These are phyloP conservation scores for Drosophila quasianomalipes DNA, from an alignment of 2,888 invertebrate genomes.

Conservation along the genomic window DNA sequence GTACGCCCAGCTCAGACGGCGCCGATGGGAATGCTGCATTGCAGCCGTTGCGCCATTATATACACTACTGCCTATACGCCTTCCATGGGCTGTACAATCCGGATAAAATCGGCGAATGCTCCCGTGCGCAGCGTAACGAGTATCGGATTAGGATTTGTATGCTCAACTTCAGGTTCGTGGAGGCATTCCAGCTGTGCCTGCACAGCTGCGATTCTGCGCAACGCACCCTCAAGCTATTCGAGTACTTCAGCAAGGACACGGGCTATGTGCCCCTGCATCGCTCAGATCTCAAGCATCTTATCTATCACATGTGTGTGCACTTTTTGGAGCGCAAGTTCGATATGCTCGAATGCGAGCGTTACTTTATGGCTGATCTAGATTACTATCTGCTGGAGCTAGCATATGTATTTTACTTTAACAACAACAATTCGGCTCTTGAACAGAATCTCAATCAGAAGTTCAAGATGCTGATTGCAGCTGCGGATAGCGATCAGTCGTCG, in stretches of 20 bases:
- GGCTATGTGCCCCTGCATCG: conserved; percentile 85
- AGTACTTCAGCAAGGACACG: conserved; percentile 86
- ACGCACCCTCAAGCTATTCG: conserved; percentile 84
- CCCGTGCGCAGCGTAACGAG: conserved; percentile 80
- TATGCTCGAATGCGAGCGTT: conserved; percentile 84
- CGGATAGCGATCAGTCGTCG: conserved; percentile 64
- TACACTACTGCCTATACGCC: conserved; percentile 85
- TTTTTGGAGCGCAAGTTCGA: conserved; percentile 83
- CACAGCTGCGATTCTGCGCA: conserved; percentile 78
- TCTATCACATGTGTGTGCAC: conserved; percentile 84
- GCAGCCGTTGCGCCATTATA: conserved; percentile 82
- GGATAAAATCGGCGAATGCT: conserved; percentile 82
- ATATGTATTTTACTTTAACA: conserved; percentile 85
- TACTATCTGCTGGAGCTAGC: conserved; percentile 85
- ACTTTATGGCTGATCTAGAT: conserved; percentile 84
- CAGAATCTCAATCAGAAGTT: conserved; percentile 84
- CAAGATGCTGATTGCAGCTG: conserved; percentile 78
- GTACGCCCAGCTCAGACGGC: conserved; percentile 55
- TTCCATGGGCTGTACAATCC: conserved; percentile 85
- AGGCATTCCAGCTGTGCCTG: conserved; percentile 84
- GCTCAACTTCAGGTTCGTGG: conserved; percentile 85
- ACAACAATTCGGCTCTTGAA: conserved; percentile 83
- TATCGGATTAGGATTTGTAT: conserved; percentile 85
- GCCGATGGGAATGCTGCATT: conserved; percentile 44
- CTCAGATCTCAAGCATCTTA: conserved; percentile 85